Evolutionary conservation across 2,113 vertebrate species (phyloP).

Genomic region (Pterophyllum scalare): DNA sequence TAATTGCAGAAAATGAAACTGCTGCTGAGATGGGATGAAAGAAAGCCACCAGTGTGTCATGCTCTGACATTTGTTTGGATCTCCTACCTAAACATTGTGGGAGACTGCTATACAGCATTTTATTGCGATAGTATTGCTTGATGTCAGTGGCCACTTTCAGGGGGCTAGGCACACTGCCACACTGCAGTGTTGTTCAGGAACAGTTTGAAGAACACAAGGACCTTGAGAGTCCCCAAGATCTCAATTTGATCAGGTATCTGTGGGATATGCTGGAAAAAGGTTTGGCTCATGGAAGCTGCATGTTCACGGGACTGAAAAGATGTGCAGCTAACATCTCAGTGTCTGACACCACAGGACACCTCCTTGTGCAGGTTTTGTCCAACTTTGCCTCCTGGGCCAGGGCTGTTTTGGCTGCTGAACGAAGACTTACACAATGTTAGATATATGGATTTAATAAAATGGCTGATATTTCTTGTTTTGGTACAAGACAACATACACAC

Average conservation of each 20-base stretch:
- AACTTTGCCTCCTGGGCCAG: too few species aligned
- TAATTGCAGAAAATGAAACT: background rate
- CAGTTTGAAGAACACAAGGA: background rate
- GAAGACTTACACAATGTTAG: too few species aligned
- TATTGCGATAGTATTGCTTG: background rate
- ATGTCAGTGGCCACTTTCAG: background rate
- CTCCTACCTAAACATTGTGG: background rate
- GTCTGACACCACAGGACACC: background rate
- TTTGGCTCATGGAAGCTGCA: background rate
- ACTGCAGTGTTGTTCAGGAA: accelerated
- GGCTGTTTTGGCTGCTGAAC: too few species aligned
- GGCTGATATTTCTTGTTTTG: too few species aligned
- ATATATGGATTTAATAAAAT: too few species aligned
- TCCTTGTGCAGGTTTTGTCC: background rate
- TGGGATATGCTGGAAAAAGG: background rate
- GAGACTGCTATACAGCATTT: background rate
- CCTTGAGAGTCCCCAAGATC: background rate
- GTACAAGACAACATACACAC: too few species aligned
- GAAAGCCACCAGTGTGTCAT: background rate
- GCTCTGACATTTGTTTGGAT: background rate
- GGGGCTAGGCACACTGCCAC: background rate
- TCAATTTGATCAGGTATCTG: background rate
- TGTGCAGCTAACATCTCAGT: background rate
- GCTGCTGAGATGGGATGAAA: background rate
- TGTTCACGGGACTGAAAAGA: background rate